Evolutionary conservation across 2,797 vertebrate species (phyloP).

Genomic region (Ctenopoma multispine): DNA sequence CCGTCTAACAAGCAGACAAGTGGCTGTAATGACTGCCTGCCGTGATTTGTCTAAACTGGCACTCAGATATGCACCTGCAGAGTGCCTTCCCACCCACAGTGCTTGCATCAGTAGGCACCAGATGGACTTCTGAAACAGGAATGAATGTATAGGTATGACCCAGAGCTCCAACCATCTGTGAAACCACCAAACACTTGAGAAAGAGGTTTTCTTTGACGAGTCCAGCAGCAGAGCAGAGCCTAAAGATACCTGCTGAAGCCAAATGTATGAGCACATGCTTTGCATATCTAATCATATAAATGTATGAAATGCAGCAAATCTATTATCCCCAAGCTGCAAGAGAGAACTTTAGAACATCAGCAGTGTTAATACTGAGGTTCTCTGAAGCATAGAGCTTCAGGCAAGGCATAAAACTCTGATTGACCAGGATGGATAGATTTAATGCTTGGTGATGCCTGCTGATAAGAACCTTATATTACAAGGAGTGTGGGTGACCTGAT

Average conservation of each 20-base stretch:
- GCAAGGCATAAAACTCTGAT: slow-evolving; percentile 42
- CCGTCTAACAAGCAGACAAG: slow-evolving; percentile 66
- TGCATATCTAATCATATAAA: slow-evolving; percentile 65
- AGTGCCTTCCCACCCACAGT: slow-evolving; percentile 49
- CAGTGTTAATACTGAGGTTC: slow-evolving; percentile 15
- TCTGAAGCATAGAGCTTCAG: slow-evolving; percentile 42
- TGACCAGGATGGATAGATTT: slow-evolving; percentile 39
- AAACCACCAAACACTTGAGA: slow-evolving; percentile 24
- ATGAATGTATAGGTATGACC: slow-evolving; percentile 32
- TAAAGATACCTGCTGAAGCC: slow-evolving; percentile 31
- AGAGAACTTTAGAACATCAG: slow-evolving; percentile 36
- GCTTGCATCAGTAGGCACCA: slow-evolving; percentile 52
- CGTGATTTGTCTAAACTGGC: slow-evolving; percentile 53
- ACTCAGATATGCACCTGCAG: slow-evolving; percentile 63
- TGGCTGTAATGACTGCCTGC: slow-evolving; percentile 62
- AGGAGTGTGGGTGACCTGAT: slow-evolving; percentile 11
- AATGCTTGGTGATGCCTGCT: background rate
- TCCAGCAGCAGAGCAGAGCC: slow-evolving; percentile 26
- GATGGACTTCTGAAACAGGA: slow-evolving; percentile 48
- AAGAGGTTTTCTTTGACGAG: slow-evolving; percentile 33
- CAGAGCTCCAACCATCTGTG: slow-evolving; percentile 40
- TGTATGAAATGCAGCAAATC: slow-evolving; percentile 36
- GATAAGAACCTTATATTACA: slow-evolving; percentile 18
- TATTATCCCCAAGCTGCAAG: slow-evolving; percentile 39
- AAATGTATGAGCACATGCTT: slow-evolving; percentile 43